Evolutionary conservation across 2,797 vertebrate species (phyloP), one percentile per base, ranked within the genome.

Genomic region (Oryzias sinensis): DNA sequence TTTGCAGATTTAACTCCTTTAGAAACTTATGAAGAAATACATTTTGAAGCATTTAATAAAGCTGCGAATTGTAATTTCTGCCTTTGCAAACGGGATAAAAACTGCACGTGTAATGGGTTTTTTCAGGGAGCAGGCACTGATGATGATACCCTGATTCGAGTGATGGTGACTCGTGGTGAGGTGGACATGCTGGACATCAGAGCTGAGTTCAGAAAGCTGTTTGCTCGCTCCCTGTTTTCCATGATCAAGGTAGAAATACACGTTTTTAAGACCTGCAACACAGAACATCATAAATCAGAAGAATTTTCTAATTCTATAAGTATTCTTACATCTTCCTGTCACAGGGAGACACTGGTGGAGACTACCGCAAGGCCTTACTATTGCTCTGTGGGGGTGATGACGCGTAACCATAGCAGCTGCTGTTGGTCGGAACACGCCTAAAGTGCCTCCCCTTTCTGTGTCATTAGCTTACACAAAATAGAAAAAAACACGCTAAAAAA

Each of bases 101-200:
- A 37, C 33, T 11, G 33, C 33, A 37, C 13, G 11, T 29, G 17
- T 65, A n/a, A 70, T 20, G 9, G 33, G 3, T 37, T 72, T 62
- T 56, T 45, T 14, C 76, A 93, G 92, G 97, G 97, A 2, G 79
- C 77, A 0, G 96, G 97, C 17, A 98, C 97, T 0, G 94, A 97
- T 44, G 96, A 98, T 55, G 63, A 93, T 9, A 97, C 94, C 8
- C 80, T 98, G 86, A 95, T 97, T 67, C 90, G 95, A 74, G 89
- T 94, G 70, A 89, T 99, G 91, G 95, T 90, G 69, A 92, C 90
- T 43, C 94, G 97, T 69, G 93, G 96, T 33, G 97, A 99, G 83
- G 83, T 93, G 7, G 97, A 98, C 86, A 68, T 99, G 84, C 20
- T 95, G 84, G 94, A 97, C 82, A 93, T 98, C 63, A 92, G 94